phyloP scores from a whole-genome alignment of 2,888 invertebrate species.

The Callyntrura sp. region DNA sequence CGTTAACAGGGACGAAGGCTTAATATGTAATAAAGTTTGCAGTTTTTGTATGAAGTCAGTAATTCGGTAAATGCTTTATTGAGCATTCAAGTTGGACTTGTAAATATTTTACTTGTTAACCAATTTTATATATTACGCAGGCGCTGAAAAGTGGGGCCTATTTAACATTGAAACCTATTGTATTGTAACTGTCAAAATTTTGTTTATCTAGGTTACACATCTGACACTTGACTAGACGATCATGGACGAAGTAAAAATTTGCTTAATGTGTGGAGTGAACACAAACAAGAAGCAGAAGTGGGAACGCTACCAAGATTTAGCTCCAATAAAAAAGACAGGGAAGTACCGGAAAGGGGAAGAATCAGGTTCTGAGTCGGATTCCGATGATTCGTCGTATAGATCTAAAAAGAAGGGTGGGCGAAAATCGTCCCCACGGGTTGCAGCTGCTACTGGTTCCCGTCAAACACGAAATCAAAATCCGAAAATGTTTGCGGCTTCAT shows the following conservation, averaged over 20 bases:
- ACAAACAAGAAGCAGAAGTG: slow-evolving; percentile 57
- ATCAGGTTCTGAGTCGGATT: slow-evolving; percentile 49
- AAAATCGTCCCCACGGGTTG: background rate
- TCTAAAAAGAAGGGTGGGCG: slow-evolving; percentile 36
- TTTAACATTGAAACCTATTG: background rate
- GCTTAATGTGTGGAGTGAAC: slow-evolving; percentile 67
- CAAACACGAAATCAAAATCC: slow-evolving; percentile 74
- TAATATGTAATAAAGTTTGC: too few relatives aligned
- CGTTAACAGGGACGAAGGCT: too few relatives aligned
- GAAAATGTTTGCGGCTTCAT: slow-evolving; percentile 62
- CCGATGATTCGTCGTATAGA: slow-evolving; percentile 20
- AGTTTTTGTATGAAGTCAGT: too few relatives aligned
- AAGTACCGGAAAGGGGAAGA: slow-evolving; percentile 37
- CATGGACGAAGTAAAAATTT: slow-evolving; percentile 43
- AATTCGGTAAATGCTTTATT: too few relatives aligned
- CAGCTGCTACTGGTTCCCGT: slow-evolving; percentile 25
- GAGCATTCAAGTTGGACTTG: too few relatives aligned
- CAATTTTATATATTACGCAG: too few relatives aligned
- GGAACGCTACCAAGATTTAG: slow-evolving; percentile 61
- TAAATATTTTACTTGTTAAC: too few relatives aligned
- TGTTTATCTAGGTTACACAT: background rate
- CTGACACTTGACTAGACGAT: background rate
- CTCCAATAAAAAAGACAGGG: slow-evolving; percentile 35
- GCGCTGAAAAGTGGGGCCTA: background rate
- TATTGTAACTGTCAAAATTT: too few relatives aligned